Evolutionary conservation across 2,797 vertebrate genomes (phyloP), one percentile per base, ranked within the genome.

Genomic region (Danio kyathit): DNA sequence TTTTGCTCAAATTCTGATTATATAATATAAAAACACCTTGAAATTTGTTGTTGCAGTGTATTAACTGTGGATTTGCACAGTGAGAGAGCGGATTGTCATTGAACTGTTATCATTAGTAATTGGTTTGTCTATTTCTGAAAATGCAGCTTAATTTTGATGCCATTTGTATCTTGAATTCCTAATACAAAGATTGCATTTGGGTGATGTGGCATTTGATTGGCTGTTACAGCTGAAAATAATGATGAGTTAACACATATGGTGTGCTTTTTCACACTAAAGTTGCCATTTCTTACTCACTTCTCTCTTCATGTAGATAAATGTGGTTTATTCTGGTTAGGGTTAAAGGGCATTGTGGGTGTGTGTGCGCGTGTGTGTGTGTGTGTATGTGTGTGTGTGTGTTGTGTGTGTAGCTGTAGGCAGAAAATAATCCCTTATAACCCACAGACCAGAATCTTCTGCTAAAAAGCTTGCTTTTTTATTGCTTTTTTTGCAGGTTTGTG

Each of bases 191-290:
- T 65, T 38, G 21, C 6, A 6, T 56, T 13, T 59, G 52, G 40
- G 52, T 60, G 44, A 49, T 7, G 17, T 64, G 17, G 5, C 17
- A 38, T 65, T 65, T 54, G 40, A n/a, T 52, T n/a, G 74, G 49
- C 49, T n/a, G 13, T 65, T 64, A 7, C 12, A 54, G 74, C 40
- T 64, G 17, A 65, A 76, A 52, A 76, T 65, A n/a, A 52, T 7
- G 48, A 64, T 43, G 38, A 43, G 8, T 43, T 76, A 46, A n/a
- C n/a, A 41, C 16, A 59, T 13, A 71, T 44, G 7, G 54, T 56
- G 51, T 66, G 49, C 10, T 75, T 76, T 65, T 51, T 76, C 49
- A 44, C 61, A 29, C 40, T 46, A 52, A 48, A 49, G 46, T 49
- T 17, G 17, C 17, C 4, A 21, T 8, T 17, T 70, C 48, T 46